phyloP scores from a whole-genome alignment of 2,113 vertebrate genomes.

The Trogon surrucura region DNA sequence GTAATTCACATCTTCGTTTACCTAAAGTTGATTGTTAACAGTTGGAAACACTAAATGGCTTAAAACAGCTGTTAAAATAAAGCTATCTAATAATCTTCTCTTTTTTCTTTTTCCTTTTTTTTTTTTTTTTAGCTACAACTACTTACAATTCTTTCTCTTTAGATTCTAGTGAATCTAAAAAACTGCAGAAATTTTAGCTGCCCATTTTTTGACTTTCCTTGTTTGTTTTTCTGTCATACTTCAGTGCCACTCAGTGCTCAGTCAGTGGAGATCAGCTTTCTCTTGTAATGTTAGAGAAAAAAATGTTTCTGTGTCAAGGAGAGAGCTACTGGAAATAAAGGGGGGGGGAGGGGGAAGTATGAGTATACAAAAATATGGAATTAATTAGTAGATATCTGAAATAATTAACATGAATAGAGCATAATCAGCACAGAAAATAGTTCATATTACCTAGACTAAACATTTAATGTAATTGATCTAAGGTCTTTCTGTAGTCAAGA shows the following conservation, averaged over 20 bases:
- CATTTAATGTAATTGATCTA: not conserved
- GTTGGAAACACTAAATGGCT: not conserved
- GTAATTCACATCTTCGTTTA: not conserved
- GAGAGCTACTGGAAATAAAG: not conserved
- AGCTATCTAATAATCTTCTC: not conserved
- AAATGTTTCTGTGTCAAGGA: fast-evolving
- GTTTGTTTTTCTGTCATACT: not conserved
- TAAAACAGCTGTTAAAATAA: not conserved
- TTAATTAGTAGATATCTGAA: not conserved
- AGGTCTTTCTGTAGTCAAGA: not conserved
- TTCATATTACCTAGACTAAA: not conserved
- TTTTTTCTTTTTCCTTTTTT: too few species aligned
- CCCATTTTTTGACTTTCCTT: not conserved
- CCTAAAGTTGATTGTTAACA: not conserved
- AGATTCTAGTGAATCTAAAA: not conserved
- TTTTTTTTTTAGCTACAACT: not conserved
- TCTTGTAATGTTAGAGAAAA: not conserved
- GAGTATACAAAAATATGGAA: not conserved
- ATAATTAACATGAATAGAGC: not conserved
- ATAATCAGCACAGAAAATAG: not conserved
- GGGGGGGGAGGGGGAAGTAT: not conserved
- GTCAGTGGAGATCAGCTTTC: not conserved
- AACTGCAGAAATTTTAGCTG: not conserved
- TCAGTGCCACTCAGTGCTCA: not conserved
- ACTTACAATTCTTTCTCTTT: not conserved